Percentiles rank a stretch among this genome's conserved stretches.
These are phyloP conservation scores for Sialia sialis DNA, from an alignment of 2,113 vertebrate species.

Conservation along the genomic window DNA sequence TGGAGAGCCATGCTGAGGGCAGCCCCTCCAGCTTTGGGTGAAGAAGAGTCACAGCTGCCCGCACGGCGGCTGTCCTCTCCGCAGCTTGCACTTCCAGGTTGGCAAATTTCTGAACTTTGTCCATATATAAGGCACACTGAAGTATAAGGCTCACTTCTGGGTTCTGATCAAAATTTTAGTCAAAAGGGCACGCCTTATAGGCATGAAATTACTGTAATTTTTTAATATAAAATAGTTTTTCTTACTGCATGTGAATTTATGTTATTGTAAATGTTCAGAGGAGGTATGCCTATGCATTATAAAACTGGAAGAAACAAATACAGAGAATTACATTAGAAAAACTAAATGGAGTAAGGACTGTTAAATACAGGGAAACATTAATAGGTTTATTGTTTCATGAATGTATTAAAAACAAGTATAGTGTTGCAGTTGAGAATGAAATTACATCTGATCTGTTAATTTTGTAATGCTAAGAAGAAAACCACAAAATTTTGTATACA, in stretches of 20 bases:
- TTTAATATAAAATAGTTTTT: neutral
- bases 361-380: neutral
- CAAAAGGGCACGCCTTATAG: too few relatives aligned
- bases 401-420: neutral
- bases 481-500: fast-evolving
- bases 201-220: too few relatives aligned
- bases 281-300: neutral
- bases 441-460: neutral
- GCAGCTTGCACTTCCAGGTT: too few relatives aligned
- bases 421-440: neutral
- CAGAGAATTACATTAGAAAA: neutral
- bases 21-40: too few relatives aligned
- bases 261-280: neutral
- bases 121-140: too few relatives aligned
- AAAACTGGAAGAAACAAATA: neutral
- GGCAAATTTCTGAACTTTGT: too few relatives aligned
- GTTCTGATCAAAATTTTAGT: too few relatives aligned
- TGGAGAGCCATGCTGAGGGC: too few relatives aligned
- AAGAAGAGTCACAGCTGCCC: too few relatives aligned
- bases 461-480: neutral
- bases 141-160: too few relatives aligned
- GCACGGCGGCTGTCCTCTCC: too few relatives aligned
- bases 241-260: neutral
- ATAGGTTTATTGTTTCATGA: neutral
- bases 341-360: neutral